phyloP scores from a whole-genome alignment of 1,140 invertebrate genomes.

The Leptoteleia sp. region DNA sequence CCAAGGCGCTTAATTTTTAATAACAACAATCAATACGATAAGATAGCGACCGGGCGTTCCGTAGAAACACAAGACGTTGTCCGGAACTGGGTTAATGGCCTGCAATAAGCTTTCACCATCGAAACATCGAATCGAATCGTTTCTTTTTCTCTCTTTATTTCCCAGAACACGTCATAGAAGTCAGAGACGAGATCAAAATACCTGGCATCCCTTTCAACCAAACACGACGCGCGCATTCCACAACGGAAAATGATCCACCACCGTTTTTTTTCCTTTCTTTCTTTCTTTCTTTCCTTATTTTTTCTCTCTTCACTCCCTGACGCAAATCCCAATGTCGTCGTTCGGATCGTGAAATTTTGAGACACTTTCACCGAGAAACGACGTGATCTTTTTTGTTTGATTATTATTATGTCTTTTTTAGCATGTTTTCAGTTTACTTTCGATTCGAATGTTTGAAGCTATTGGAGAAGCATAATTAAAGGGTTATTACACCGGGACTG shows the following conservation, averaged over 20 bases:
- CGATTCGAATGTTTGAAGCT: no score
- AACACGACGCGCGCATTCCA: slow-evolving; percentile 5
- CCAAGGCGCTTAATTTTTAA: slow-evolving; percentile 62
- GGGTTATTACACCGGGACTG: no score
- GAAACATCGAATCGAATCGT: slow-evolving; percentile 63
- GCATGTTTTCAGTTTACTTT: no score
- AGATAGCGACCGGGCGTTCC: slow-evolving; percentile 54
- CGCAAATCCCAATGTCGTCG: slow-evolving; percentile 8
- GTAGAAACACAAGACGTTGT: slow-evolving; percentile 61
- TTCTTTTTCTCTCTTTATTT: slow-evolving; percentile 60
- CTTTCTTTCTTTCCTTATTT: no score
- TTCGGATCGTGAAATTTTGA: slow-evolving; percentile 10
- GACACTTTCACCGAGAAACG: slow-evolving; percentile 15
- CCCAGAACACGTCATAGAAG: slow-evolving; percentile 54
- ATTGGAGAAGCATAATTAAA: no score
- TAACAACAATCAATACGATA: slow-evolving; percentile 66
- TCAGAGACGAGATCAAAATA: slow-evolving; percentile 47
- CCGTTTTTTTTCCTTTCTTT: no score
- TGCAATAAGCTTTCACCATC: slow-evolving; percentile 67
- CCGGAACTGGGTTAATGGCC: slow-evolving; percentile 67
- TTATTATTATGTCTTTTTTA: no score
- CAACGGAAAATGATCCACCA: no score
- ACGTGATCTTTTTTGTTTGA: no score
- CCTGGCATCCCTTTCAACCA: slow-evolving; percentile 31
- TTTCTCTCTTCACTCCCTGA: no score